Evolutionary conservation across 2,888 invertebrate species (phyloP).

Genomic region (Amphiduros pacificus): DNA sequence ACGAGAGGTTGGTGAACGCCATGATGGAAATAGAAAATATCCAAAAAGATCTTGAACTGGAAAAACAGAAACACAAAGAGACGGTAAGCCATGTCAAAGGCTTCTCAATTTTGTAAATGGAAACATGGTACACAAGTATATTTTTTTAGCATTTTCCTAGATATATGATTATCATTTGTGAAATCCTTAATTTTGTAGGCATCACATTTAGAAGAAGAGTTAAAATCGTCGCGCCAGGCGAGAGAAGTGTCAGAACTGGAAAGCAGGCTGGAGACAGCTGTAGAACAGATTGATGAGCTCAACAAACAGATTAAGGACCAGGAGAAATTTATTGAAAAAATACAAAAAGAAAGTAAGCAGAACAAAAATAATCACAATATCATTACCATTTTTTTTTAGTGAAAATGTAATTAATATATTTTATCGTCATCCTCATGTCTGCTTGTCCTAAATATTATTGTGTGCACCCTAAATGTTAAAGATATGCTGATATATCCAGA

Average conservation of each 20-base stretch:
- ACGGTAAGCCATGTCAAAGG: constrained; percentile 30
- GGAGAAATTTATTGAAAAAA: too few relatives aligned
- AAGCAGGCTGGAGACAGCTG: constrained; percentile 29
- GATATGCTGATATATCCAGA: too few relatives aligned
- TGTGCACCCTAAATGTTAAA: too few relatives aligned
- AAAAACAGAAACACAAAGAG: constrained; percentile 31
- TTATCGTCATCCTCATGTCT: too few relatives aligned
- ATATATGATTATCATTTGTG: too few relatives aligned
- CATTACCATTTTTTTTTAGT: too few relatives aligned
- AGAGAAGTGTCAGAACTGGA: constrained; percentile 29
- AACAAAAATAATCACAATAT: too few relatives aligned
- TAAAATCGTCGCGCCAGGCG: constrained; percentile 25
- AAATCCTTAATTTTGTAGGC: constrained; percentile 26
- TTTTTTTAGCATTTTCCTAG: background rate
- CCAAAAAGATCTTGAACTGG: constrained; percentile 33
- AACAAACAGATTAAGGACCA: constrained; percentile 32
- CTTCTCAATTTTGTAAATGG: background rate
- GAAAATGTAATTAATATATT: too few relatives aligned
- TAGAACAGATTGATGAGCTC: constrained; percentile 33
- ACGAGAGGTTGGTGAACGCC: constrained; percentile 42
- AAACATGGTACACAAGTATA: background rate
- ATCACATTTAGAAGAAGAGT: constrained; percentile 31
- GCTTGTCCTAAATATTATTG: too few relatives aligned
- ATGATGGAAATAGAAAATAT: constrained; percentile 42
- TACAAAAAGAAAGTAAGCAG: too few relatives aligned